Conservation (phyloP, 1,140 invertebrate genomes). For the Sweltsa coloradensis region DNA sequence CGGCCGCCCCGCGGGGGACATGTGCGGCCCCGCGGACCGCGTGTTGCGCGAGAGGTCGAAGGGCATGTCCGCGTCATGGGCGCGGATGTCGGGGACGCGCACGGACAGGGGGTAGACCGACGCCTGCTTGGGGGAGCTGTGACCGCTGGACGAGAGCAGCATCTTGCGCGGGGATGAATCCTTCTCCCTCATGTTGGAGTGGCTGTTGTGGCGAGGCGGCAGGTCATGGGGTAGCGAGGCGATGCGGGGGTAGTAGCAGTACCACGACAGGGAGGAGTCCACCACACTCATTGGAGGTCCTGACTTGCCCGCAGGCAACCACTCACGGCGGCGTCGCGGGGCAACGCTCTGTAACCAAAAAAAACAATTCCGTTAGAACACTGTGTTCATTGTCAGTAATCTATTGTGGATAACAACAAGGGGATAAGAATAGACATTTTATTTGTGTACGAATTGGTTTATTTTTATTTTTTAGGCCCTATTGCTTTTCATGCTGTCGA, state of each 20-base stretch:
- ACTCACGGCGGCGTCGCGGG: too few species aligned
- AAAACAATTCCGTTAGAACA: too few species aligned
- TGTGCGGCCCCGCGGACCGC: slow-evolving; percentile 21
- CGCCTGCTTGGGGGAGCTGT: slow-evolving; percentile 56
- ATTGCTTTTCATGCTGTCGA: too few species aligned
- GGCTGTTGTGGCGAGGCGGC: slow-evolving; percentile 23
- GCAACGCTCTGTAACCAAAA: too few species aligned
- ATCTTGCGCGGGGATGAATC: slow-evolving; percentile 65
- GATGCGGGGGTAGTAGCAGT: slow-evolving; percentile 23
- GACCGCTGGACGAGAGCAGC: slow-evolving; percentile 31
- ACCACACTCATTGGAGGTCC: slow-evolving; percentile 23
- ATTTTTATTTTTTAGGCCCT: too few species aligned
- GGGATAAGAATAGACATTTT: too few species aligned
- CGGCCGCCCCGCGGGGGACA: slow-evolving; percentile 24
- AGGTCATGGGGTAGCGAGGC: slow-evolving; percentile 12
- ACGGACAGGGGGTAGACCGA: slow-evolving; percentile 52
- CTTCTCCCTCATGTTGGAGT: slow-evolving; percentile 59
- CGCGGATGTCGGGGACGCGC: slow-evolving; percentile 30
- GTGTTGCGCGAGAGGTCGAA: slow-evolving; percentile 42
- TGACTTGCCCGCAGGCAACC: too few species aligned
- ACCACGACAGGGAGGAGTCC: slow-evolving; percentile 22
- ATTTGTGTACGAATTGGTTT: too few species aligned
- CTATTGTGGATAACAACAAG: too few species aligned
- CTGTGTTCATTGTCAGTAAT: too few species aligned
- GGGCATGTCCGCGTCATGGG: slow-evolving; percentile 31